phyloP scores from a whole-genome alignment of 1,140 invertebrate species.

The Drosophila yakuba region DNA sequence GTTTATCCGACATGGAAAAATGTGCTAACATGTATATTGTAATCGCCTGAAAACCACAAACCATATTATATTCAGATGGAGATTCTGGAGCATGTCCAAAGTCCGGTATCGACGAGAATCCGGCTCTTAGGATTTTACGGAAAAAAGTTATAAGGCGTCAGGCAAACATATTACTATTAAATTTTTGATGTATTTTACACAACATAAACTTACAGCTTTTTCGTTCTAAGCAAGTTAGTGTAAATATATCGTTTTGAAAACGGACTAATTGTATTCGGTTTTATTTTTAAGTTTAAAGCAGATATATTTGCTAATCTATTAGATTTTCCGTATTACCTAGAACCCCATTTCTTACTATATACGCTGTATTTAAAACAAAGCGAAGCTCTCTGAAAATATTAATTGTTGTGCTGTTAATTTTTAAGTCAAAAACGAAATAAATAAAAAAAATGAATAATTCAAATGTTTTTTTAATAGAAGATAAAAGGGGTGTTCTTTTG shows the following conservation, averaged over 20 bases:
- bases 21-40: constrained; percentile 36
- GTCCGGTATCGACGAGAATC: constrained; percentile 84
- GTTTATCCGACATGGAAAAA: constrained; percentile 58
- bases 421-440: constrained; percentile 58
- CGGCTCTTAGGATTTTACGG: constrained; percentile 84
- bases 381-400: constrained; percentile 63
- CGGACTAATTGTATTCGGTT: constrained; percentile 29
- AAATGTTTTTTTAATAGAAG: background rate
- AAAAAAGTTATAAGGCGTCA: constrained; percentile 67
- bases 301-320: constrained; percentile 2
- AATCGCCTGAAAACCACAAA: constrained; percentile 28
- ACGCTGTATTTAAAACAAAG: constrained; percentile 48
- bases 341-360: constrained; percentile 23
- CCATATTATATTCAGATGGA: constrained; percentile 73
- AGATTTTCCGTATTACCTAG: constrained; percentile 25
- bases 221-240: constrained; percentile 59
- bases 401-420: constrained; percentile 75
- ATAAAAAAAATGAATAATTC: constrained; percentile 8
- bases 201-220: constrained; percentile 37
- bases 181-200: constrained; percentile 32
- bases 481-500: no score
- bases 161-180: constrained; percentile 19
- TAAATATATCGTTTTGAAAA: constrained; percentile 60
- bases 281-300: constrained; percentile 10
- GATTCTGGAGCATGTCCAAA: constrained; percentile 84